Evolutionary conservation across 1,140 invertebrate genomes (phyloP).

Genomic region (Trachymyrmex septentrionalis): DNA sequence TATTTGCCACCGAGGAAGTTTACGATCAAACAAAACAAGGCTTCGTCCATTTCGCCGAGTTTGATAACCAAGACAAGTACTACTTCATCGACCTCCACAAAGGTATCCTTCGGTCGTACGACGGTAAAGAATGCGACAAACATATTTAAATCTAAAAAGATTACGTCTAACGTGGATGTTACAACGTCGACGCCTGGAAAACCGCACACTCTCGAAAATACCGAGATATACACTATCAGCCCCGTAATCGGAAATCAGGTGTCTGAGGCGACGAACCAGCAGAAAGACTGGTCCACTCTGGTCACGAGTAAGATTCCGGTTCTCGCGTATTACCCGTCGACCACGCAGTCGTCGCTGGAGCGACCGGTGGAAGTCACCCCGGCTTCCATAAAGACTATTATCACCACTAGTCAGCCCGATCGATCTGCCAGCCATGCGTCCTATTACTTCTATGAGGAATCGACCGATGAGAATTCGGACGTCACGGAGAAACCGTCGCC

Average conservation of each 20-base stretch:
- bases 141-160: slow-evolving; percentile 77
- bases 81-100: slow-evolving; percentile 72
- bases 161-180: slow-evolving; percentile 65
- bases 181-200: slow-evolving; percentile 74
- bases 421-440: slow-evolving; percentile 79
- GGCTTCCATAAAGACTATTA: slow-evolving; percentile 72
- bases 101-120: slow-evolving; percentile 72
- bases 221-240: slow-evolving; percentile 70
- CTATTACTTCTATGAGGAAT: slow-evolving; percentile 85
- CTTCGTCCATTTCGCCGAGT: slow-evolving; percentile 75
- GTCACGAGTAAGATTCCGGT: slow-evolving; percentile 87
- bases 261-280: slow-evolving; percentile 48
- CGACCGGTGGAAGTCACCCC: slow-evolving; percentile 82
- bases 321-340: slow-evolving; percentile 88
- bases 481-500: slow-evolving; percentile 72
- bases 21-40: slow-evolving; percentile 84
- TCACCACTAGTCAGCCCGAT: slow-evolving; percentile 72
- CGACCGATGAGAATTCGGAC: slow-evolving; percentile 81
- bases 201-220: slow-evolving; percentile 72
- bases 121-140: slow-evolving; percentile 79
- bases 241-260: slow-evolving; percentile 71
- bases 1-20: slow-evolving; percentile 80
- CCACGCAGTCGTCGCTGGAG: slow-evolving; percentile 86
- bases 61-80: slow-evolving; percentile 64
- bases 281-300: slow-evolving; percentile 72